A percentile compares a stretch with the other conserved stretches of the same genome.
These are phyloP conservation scores for Chrysomela aeneicollis DNA, from an alignment of 2,888 invertebrate species.

Conservation along the genomic window DNA sequence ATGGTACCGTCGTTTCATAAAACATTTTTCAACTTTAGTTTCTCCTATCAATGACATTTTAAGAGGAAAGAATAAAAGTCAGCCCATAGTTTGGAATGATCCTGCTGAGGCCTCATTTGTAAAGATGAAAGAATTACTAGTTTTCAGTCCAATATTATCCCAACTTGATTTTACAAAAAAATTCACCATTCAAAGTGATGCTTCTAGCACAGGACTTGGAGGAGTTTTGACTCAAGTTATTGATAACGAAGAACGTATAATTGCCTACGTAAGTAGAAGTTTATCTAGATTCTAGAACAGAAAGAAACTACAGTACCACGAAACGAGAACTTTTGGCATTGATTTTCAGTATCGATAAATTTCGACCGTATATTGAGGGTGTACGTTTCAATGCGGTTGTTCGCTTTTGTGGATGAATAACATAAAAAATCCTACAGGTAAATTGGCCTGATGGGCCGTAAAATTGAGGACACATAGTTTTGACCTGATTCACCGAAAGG, in stretches of 20 bases:
- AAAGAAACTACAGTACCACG: too few species aligned
- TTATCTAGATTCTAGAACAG: too few species aligned
- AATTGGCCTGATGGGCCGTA: slow-evolving; percentile 6
- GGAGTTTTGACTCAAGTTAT: slow-evolving; percentile 6
- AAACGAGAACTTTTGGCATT: too few species aligned
- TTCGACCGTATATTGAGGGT: slow-evolving; percentile 5
- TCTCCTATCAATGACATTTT: neutral
- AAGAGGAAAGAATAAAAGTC: neutral
- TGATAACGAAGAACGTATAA: slow-evolving; percentile 1
- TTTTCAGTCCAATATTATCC: slow-evolving; percentile 2
- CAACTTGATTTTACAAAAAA: slow-evolving; percentile 13
- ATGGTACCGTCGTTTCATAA: too few species aligned
- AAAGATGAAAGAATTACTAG: slow-evolving; percentile 7
- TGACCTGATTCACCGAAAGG: slow-evolving; percentile 7
- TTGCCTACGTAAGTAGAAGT: slow-evolving; percentile 8
- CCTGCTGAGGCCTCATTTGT: neutral
- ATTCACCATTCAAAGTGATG: neutral
- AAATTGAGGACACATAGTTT: too few species aligned
- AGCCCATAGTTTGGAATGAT: too few species aligned
- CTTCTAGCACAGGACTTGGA: slow-evolving; percentile 4
- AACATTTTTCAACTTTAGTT: too few species aligned
- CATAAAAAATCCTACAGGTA: slow-evolving; percentile 16
- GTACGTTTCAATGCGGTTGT: neutral
- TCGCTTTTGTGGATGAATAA: too few species aligned
- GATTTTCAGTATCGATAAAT: slow-evolving; percentile 15